Conservation (phyloP, 2,888 invertebrate species). For the Tridacna crocea region DNA sequence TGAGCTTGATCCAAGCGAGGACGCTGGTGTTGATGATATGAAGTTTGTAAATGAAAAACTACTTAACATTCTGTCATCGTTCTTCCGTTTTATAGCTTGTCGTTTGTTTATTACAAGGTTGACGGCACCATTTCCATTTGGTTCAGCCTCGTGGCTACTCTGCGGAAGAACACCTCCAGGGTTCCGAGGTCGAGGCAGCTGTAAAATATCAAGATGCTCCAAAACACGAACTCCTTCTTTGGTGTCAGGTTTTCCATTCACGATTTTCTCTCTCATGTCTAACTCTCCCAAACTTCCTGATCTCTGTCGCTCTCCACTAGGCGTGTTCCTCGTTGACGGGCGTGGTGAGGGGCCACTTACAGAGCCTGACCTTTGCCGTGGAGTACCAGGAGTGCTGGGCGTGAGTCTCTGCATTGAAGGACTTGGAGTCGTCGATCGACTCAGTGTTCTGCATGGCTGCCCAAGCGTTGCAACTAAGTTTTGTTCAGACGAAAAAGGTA, state of each 20-base stretch:
- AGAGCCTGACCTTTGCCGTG: conserved; percentile 55
- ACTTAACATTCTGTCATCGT: conserved; percentile 10
- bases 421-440: conserved; percentile 50
- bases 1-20: background rate
- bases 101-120: conserved; percentile 49
- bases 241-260: conserved; percentile 16
- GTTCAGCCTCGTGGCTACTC: conserved; percentile 39
- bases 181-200: conserved; percentile 58
- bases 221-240: conserved; percentile 45
- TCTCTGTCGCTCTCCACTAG: conserved; percentile 48
- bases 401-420: conserved; percentile 45
- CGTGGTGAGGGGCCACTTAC: conserved; percentile 51
- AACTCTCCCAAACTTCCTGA: conserved; percentile 57
- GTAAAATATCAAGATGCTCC: conserved; percentile 55
- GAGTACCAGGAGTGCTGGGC: conserved; percentile 53
- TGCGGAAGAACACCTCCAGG: conserved; percentile 57
- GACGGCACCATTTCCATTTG: conserved; percentile 43
- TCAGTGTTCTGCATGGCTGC: conserved; percentile 8
- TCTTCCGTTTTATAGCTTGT: conserved; percentile 27
- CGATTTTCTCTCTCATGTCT: conserved; percentile 45
- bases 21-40: conserved; percentile 22
- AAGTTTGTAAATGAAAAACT: conserved; percentile 11
- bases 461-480: background rate
- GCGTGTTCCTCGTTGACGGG: conserved; percentile 34
- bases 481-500: background rate